Evolutionary conservation across 2,888 invertebrate genomes (phyloP).

Genomic region (Trichacis sp.): DNA sequence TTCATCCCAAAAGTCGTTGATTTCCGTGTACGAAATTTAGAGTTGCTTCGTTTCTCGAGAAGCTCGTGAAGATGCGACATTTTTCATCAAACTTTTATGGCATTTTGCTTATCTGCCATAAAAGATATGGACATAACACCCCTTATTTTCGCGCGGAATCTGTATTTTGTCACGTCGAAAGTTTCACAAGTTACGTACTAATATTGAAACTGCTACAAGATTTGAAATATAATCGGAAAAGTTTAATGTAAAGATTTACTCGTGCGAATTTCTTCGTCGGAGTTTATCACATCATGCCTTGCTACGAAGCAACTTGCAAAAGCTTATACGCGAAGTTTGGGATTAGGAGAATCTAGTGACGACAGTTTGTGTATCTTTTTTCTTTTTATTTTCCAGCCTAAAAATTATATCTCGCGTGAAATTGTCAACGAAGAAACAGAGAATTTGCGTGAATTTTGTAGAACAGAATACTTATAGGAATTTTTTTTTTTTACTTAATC

Average conservation of each 20-base stretch:
- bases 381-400: slow-evolving; percentile 1
- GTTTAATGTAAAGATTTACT: slow-evolving; percentile 43
- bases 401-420: not conserved
- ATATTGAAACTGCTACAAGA: slow-evolving; percentile 34
- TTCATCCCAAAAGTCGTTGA: too few relatives aligned
- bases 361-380: slow-evolving; percentile 16
- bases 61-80: too few relatives aligned
- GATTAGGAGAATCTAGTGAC: slow-evolving; percentile 17
- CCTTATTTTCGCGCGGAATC: slow-evolving; percentile 14
- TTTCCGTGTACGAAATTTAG: too few relatives aligned
- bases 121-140: slow-evolving; percentile 1
- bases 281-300: slow-evolving; percentile 32
- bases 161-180: slow-evolving; percentile 35
- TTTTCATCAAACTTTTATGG: not conserved
- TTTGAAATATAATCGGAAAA: slow-evolving; percentile 43
- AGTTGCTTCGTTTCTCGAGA: too few relatives aligned
- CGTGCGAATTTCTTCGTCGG: slow-evolving; percentile 34
- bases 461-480: too few relatives aligned
- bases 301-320: slow-evolving; percentile 14
- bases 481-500: too few relatives aligned
- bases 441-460: too few relatives aligned
- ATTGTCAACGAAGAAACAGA: too few relatives aligned
- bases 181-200: slow-evolving; percentile 27
- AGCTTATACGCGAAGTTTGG: slow-evolving; percentile 17
- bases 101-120: not conserved